These are phyloP conservation scores for Tachuris rubrigastra DNA, from an alignment of 2,113 vertebrate genomes.

Conservation along the genomic window DNA sequence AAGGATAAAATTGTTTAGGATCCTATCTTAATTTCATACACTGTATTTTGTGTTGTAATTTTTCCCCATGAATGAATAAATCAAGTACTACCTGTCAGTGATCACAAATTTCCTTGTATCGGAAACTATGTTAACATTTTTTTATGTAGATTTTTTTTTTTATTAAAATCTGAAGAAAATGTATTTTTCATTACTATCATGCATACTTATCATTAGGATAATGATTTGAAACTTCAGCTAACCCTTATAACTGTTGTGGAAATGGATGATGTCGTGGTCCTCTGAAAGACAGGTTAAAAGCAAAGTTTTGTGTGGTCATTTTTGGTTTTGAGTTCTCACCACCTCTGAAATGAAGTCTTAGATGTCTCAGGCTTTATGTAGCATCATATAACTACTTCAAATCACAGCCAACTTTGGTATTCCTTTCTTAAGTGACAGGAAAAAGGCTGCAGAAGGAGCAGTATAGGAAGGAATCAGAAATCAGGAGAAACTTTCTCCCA, in stretches of 20 bases:
- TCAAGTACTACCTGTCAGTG: not conserved
- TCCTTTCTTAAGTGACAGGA: not conserved
- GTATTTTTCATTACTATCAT: not conserved
- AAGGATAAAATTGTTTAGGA: constrained; percentile 2
- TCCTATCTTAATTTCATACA: not conserved
- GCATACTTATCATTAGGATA: not conserved
- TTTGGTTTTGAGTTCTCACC: not conserved
- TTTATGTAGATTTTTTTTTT: not conserved
- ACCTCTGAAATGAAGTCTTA: not conserved
- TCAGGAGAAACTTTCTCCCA: not conserved
- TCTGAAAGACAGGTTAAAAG: not conserved
- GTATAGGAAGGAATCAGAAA: not conserved
- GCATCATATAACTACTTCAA: not conserved
- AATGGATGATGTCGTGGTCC: not conserved
- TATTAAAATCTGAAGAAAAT: not conserved
- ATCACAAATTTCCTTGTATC: not conserved
- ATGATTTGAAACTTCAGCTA: not conserved
- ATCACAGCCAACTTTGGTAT: not conserved
- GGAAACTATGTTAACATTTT: not conserved
- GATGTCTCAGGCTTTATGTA: not conserved
- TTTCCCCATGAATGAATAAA: constrained; percentile 24
- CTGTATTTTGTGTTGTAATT: not conserved
- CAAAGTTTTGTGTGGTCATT: not conserved
- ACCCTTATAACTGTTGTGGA: not conserved
- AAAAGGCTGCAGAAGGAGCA: not conserved